These are phyloP conservation scores for Trissolcus basalis DNA, from an alignment of 1,140 invertebrate species.

Conservation along the genomic window DNA sequence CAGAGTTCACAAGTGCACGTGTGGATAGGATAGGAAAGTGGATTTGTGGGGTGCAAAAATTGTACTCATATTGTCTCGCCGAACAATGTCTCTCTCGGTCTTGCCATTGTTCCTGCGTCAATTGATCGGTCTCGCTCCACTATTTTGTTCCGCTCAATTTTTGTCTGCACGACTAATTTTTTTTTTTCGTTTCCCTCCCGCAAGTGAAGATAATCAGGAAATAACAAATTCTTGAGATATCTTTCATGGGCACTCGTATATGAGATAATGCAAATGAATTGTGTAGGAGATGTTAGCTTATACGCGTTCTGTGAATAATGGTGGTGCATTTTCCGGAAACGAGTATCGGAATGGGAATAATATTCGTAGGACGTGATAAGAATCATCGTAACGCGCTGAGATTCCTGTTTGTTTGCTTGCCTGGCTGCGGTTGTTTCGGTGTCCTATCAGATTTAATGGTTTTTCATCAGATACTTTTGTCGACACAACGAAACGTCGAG, in stretches of 20 bases:
- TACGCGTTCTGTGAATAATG: conserved; percentile 3
- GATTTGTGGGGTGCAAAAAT: not conserved
- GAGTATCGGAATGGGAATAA: conserved; percentile 13
- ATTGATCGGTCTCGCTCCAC: too few relatives aligned
- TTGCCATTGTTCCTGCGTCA: too few relatives aligned
- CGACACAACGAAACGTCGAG: conserved; percentile 28
- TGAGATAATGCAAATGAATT: not conserved
- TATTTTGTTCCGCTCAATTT: too few relatives aligned
- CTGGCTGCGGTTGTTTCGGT: conserved; percentile 13
- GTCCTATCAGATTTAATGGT: conserved; percentile 40
- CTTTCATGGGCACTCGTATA: too few relatives aligned
- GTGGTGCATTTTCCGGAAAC: conserved; percentile 22
- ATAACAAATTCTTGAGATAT: too few relatives aligned
- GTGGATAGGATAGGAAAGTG: too few relatives aligned
- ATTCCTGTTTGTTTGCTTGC: conserved; percentile 31
- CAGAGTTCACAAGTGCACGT: conserved; percentile 8
- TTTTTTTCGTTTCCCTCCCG: too few relatives aligned
- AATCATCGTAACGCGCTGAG: conserved; percentile 17
- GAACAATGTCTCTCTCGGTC: too few relatives aligned
- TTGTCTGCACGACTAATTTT: too few relatives aligned
- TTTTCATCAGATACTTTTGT: conserved; percentile 44
- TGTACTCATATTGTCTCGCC: too few relatives aligned
- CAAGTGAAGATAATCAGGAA: too few relatives aligned
- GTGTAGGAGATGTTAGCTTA: not conserved
- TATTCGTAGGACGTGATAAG: conserved; percentile 24